Evolutionary conservation across 2,113 vertebrate species (phyloP), one percentile per base, ranked within the genome.

Genomic region (Melanotaenia duboulayi): DNA sequence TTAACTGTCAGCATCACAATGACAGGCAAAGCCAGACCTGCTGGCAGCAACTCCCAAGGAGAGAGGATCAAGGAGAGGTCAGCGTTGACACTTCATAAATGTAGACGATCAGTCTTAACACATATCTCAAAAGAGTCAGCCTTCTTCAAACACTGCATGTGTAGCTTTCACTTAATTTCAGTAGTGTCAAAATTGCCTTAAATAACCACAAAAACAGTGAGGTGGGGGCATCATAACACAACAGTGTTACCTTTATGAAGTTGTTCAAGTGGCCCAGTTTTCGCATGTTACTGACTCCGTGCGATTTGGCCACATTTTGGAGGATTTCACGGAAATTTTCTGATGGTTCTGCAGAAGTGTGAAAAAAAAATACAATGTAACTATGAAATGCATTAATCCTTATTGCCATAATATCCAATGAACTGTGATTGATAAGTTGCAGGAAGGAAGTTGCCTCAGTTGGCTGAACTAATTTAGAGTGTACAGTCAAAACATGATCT

Each of bases 211-310:
- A 7, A 35, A 65, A 58, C 2, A 19, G 1, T 42, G 40, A 4
- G 5, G 11, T 25, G 4, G 42, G 62, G 49, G 22, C 11, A 44
- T 54, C 22, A 49, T 4, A 75, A 68, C 8, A 20, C 23, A 22
- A 59, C 35, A 68, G 60, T 20, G 0, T 93, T 95, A 99, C 98
- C 96, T 99, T 99, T 83, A 97, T 96, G 86, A 99, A 98, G 92
- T 99, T 99, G 95, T 99, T 99, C 93, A 99, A 93, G 90, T 99
- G 97, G 87, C 98, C 98, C 82, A 99, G 83, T 90, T 99, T 99
- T 84, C 97, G 96, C 97, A 99, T 99, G 92, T 99, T 99, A 91
- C 96, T 98, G 76, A 99, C 97, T 2, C 97, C 97, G 77, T 98
- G 97, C 6, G 96, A 93, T 89, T 97, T 99, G 91, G 96, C 95